Conservation (phyloP, 1,140 invertebrate species). For the Drosophila auraria region DNA sequence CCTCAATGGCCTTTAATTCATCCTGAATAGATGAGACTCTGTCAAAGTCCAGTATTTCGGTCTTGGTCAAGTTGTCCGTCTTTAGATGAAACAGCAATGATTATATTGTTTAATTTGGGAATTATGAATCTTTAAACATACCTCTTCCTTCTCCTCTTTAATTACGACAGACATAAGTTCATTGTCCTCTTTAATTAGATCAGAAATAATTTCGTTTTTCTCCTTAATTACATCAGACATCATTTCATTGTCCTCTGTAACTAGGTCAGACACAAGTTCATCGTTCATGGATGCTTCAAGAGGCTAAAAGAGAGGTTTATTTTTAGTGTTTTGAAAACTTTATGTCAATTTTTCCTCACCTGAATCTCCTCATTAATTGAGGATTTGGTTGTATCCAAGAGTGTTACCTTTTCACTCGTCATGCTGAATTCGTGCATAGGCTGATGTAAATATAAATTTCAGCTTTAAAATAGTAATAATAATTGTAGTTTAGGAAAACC, state of each 20-base stretch:
- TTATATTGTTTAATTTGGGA: neutral
- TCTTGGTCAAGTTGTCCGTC: neutral
- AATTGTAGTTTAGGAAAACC: neutral
- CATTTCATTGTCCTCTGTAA: neutral
- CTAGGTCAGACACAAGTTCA: neutral
- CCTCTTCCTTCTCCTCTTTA: neutral
- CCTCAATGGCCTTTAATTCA: slow-evolving; percentile 12
- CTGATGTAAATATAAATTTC: neutral
- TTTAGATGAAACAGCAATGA: neutral
- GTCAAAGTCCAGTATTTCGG: neutral
- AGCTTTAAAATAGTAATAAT: neutral
- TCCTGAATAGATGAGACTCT: neutral
- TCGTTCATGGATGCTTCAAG: neutral
- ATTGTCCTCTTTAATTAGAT: too few species aligned
- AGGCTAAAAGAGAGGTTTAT: neutral
- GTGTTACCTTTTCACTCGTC: neutral
- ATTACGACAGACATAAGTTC: neutral
- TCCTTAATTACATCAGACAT: neutral
- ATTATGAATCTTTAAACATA: too few species aligned
- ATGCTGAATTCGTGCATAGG: neutral
- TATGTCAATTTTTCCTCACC: neutral
- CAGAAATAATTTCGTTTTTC: too few species aligned
- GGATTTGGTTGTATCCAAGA: neutral
- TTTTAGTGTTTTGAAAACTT: neutral
- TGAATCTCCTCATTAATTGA: neutral